Evolutionary conservation across 2,888 invertebrate genomes (phyloP), one percentile per base, ranked within the genome.

Genomic region (Eristalis intricaria): DNA sequence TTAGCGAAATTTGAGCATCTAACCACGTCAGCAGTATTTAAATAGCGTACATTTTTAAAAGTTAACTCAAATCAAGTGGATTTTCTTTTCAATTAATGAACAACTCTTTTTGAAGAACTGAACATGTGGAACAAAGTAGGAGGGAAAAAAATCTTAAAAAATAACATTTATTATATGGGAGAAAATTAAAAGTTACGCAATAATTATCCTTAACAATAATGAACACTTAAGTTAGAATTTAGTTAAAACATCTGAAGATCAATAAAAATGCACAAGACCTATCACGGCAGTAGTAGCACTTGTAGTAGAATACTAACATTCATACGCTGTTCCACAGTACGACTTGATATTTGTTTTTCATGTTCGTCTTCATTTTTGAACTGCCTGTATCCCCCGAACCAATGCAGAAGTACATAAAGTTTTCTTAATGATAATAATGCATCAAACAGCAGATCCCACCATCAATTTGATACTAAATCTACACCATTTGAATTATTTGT

Each of bases 401-500:
- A 75, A 71, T 40, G 63, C 32, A 71, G 38, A 64, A 70, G 23
- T 61, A 11, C 50, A 50, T 29, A 35, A 69, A 60, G 26, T 19
- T 32, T 65, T 26, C n/a, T 58, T 63, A 50, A 63, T 56, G 50
- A 40, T 40, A 23, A 40, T 15, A 32, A 56, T 11, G 23, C 76
- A 11, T 50, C 22, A 7, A 69, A 35, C 13, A 75, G 15, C 3
- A 58, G 11, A 11, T 73, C 60, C 70, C 77, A 40, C 66, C 88
- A 86, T 89, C 88, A 88, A 88, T 86, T 88, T 50, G 81, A 79
- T 70, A 80, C 56, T 10, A 84, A 43, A 70, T 88, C 86, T 4
- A 79, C 76, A 15, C 77, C 83, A 73, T 82, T 84, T 32, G 87
- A 38, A 84, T 85, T 87, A 13, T 68, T 70, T 22, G 74, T 40